Evolutionary conservation across 2,113 vertebrate genomes (phyloP).

Genomic region (Ctenomys sociabilis): DNA sequence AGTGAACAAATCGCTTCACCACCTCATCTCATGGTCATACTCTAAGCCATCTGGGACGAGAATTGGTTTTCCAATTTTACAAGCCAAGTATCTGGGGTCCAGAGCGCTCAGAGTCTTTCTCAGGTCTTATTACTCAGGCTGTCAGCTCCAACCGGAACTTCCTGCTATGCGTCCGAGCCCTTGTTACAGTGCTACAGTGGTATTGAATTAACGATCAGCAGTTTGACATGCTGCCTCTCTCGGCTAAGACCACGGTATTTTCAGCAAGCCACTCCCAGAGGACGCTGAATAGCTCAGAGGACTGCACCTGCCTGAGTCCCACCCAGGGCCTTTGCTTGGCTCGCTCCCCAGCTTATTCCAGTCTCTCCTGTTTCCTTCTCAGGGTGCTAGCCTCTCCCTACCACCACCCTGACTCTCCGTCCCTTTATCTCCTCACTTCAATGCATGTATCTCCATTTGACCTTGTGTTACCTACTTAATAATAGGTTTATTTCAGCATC

Average conservation of each 20-base stretch:
- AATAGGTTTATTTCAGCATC: not conserved
- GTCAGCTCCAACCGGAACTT: not conserved
- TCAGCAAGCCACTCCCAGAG: not conserved
- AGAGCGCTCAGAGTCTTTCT: not conserved
- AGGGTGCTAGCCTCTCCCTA: not conserved
- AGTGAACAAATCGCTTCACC: not conserved
- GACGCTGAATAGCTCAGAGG: not conserved
- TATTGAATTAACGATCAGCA: not conserved
- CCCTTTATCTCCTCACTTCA: not conserved
- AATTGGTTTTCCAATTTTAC: not conserved
- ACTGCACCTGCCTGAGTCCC: not conserved
- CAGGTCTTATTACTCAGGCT: not conserved
- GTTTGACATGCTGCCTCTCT: not conserved
- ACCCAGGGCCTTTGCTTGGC: not conserved
- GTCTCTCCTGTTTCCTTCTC: not conserved
- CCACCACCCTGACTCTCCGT: not conserved
- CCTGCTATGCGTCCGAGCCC: not conserved
- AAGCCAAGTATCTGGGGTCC: not conserved
- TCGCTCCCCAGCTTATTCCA: not conserved
- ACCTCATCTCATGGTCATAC: not conserved
- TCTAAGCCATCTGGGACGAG: not conserved
- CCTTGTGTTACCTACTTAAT: not conserved
- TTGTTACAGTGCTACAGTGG: not conserved
- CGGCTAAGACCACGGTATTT: slow-evolving; percentile 7
- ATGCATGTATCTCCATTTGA: not conserved